Percentiles rank a stretch among this genome's conserved stretches.
These are phyloP conservation scores for Tragelaphus buxtoni DNA, from an alignment of 2,113 vertebrate genomes.

Conservation along the genomic window DNA sequence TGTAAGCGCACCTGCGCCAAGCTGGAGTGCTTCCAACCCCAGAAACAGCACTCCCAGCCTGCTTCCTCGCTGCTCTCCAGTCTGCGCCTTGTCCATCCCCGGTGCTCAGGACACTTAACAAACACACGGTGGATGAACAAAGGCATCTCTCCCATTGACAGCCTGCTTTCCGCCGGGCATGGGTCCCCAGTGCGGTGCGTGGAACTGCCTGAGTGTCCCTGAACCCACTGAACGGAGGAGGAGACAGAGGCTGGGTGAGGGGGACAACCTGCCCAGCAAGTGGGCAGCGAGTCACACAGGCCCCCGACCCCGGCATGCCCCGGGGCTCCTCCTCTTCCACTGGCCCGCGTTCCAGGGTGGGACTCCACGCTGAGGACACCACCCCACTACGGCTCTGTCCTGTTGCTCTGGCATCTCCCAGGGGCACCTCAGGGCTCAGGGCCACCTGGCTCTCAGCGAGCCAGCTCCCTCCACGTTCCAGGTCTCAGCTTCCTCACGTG, in stretches of 20 bases:
- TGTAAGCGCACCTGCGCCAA: rapidly evolving
- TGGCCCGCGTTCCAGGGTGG: background rate
- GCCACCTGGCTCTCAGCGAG: rapidly evolving
- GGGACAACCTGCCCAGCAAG: background rate
- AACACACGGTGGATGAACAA: rapidly evolving
- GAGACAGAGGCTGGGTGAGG: background rate
- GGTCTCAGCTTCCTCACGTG: background rate
- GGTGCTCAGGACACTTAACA: background rate
- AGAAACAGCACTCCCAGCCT: background rate
- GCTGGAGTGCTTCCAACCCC: background rate
- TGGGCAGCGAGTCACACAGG: rapidly evolving
- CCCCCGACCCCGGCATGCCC: rapidly evolving
- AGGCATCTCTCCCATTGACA: rapidly evolving
- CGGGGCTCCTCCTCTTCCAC: background rate
- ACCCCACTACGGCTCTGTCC: background rate
- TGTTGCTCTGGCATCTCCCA: too few relatives aligned
- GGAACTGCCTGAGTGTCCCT: rapidly evolving
- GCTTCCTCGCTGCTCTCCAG: background rate
- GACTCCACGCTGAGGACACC: rapidly evolving
- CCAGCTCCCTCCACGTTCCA: rapidly evolving
- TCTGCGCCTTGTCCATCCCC: too few relatives aligned
- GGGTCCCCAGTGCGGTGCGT: rapidly evolving
- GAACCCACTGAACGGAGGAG: background rate
- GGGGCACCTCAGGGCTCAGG: background rate
- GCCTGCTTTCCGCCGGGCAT: rapidly evolving